phyloP scores from a whole-genome alignment of 1,140 invertebrate species.

The Musca vetustissima region DNA sequence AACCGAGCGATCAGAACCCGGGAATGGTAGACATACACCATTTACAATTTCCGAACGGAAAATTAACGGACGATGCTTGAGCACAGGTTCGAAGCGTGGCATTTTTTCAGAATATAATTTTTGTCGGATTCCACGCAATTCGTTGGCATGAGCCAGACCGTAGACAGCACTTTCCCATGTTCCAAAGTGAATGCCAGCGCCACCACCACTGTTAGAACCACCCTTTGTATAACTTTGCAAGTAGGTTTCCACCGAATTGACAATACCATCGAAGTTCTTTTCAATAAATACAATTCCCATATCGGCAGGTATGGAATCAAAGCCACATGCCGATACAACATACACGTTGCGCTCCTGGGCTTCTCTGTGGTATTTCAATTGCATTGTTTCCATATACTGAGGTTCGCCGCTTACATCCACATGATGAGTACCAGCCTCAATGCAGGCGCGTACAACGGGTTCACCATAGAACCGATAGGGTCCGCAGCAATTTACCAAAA shows the following conservation, averaged over 20 bases:
- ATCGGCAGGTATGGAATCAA: conserved; percentile 87
- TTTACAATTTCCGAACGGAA: conserved; percentile 65
- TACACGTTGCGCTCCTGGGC: conserved; percentile 80
- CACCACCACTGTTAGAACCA: conserved; percentile 30
- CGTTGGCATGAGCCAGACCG: conserved; percentile 65
- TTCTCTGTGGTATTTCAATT: conserved; percentile 74
- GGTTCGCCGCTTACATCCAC: conserved; percentile 92
- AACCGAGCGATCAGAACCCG: conserved; percentile 78
- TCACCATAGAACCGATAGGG: conserved; percentile 90
- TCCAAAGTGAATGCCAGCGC: conserved; percentile 69
- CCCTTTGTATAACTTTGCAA: conserved; percentile 56
- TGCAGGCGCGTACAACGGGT: conserved; percentile 86
- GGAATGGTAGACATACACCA: conserved; percentile 71
- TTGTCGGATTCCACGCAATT: conserved; percentile 65
- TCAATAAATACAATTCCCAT: conserved; percentile 76
- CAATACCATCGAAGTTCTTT: conserved; percentile 72
- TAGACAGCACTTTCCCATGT: conserved; percentile 83
- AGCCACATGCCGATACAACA: conserved; percentile 86
- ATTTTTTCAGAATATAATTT: conserved; percentile 68
- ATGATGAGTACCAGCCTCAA: conserved; percentile 79
- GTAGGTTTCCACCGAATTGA: conserved; percentile 79
- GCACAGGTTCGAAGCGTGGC: conserved; percentile 64
- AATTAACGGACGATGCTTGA: conserved; percentile 59
- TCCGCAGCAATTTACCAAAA: conserved; percentile 83
- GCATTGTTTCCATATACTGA: conserved; percentile 84